These are phyloP conservation scores for Rhodinocichla rosea DNA, from an alignment of 2,113 vertebrate genomes.

Conservation along the genomic window DNA sequence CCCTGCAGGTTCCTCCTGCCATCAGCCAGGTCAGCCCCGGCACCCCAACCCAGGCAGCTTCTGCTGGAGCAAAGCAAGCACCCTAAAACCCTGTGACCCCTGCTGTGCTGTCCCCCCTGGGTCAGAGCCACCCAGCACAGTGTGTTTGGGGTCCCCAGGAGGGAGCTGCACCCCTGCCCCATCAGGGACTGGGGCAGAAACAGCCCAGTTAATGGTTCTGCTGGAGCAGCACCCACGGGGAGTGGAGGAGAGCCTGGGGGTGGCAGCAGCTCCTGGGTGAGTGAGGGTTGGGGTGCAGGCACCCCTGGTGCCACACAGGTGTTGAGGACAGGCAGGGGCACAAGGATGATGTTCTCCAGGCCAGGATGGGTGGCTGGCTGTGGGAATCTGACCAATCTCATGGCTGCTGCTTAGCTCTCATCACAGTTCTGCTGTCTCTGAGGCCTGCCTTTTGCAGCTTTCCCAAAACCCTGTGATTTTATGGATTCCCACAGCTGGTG, in stretches of 20 bases:
- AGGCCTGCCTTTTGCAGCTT: too few species aligned
- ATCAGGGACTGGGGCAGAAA: fast-evolving
- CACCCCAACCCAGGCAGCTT: neutral
- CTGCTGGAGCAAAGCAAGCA: neutral
- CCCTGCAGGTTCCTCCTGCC: fast-evolving
- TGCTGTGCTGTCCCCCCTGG: neutral
- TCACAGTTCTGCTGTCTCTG: too few species aligned
- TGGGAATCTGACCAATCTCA: too few species aligned
- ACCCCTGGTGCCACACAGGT: fast-evolving
- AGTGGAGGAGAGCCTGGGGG: neutral
- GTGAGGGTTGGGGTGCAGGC: neutral
- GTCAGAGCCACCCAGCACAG: neutral
- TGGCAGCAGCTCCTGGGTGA: fast-evolving
- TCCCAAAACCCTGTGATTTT: too few species aligned
- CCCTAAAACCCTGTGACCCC: neutral
- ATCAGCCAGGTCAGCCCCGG: neutral
- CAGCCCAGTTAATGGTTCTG: neutral
- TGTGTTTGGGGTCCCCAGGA: fast-evolving
- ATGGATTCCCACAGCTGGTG: neutral
- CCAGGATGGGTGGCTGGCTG: neutral
- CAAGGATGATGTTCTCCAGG: neutral
- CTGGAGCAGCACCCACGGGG: neutral
- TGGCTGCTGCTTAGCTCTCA: too few species aligned
- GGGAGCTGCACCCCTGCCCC: neutral
- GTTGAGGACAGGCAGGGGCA: neutral